Evolutionary conservation across 2,888 invertebrate species (phyloP), one percentile per base, ranked within the genome.

Genomic region (Pediacus dermestoides): DNA sequence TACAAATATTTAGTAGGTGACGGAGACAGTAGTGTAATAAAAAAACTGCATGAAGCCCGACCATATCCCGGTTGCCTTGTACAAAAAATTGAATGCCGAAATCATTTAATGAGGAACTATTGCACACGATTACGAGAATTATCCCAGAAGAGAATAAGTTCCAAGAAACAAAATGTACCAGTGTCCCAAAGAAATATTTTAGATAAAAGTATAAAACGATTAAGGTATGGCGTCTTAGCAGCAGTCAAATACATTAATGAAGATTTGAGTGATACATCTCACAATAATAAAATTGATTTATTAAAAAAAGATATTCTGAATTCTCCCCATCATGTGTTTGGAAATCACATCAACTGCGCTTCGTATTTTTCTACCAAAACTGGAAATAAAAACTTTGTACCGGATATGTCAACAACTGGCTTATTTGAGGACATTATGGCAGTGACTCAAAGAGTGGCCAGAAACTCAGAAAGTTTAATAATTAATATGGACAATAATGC

Each of bases 11-110:
- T 63, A 21, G 50, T 66, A 7, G 62, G 60, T n/a, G 64, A 63
- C 48, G 64, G 64, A 6, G 66, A 67, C 39, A 55, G 58, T 7
- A 61, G 55, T 7, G 62, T 64, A 1, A 60, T 53, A 30, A 44
- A 47, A 22, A 50, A 47, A 48, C 49, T 63, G 3, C 6, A 40
- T 11, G 44, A 57, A 42, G 30, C 28, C 9, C 40, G 48, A 12
- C 46, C 53, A 2, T 61, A 64, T 42, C 44, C 48, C 1, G 40
- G 40, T 9, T 23, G 39, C 9, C 21, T 35, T 16, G 45, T 58
- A 0, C 26, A 55, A 31, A 66, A 63, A 55, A 41, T 62, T 2
- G 61, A 64, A 41, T 65, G 64, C 38, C 38, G 26, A 3, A 63
- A 46, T 10, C 30, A 39, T 31, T 18, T 39, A 11, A 30, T 48